Evolutionary conservation across 2,113 vertebrate genomes (phyloP), one percentile per base, ranked within the genome.

Genomic region (Uria aalge): DNA sequence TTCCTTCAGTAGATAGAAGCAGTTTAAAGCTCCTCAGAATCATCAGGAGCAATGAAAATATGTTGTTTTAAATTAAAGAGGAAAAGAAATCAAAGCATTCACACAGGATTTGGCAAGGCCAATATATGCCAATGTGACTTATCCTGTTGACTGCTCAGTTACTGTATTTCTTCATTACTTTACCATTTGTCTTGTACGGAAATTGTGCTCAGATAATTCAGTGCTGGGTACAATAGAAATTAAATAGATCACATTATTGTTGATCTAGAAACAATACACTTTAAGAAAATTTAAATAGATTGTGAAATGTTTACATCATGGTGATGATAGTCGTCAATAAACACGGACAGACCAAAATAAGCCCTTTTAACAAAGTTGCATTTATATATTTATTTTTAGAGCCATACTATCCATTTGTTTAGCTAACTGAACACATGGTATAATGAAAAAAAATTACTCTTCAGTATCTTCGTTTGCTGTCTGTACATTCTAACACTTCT

Each of bases 11-110:
- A 66, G 48, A 78, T 16, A 96, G 84, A 56, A 94, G 84, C 48
- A 75, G 48, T 95, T 95, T 64, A 85, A 94, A 89, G 55, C 72
- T 93, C 48, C 52, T 93, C 40, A 53, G 72, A 85, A 93, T 96
- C 90, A 93, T 64, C 73, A 66, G 88, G 87, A 97, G 68, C 82
- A 91, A 95, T 76, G 68, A 81, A 84, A 84, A 94, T 69, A 13
- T 77, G 64, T 36, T 84, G 41, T 90, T 93, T 88, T 81, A 96
- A 96, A 97, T 93, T 69, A 84, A 91, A 85, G 60, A 85, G 90
- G 40, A 93, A 92, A 95, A 96, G 83, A 92, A 96, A 96, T 12
- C 18, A 91, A 95, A 91, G 74, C 41, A 29, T 79, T 94, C 40
- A 48, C n/a, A 38, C 30, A 48, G 71, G 56, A 85, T 73, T 77